Percentiles rank a stretch among this genome's conserved stretches.
phyloP scores from a whole-genome alignment of 1,140 invertebrate species.

The Druon quercuslanigerum region DNA sequence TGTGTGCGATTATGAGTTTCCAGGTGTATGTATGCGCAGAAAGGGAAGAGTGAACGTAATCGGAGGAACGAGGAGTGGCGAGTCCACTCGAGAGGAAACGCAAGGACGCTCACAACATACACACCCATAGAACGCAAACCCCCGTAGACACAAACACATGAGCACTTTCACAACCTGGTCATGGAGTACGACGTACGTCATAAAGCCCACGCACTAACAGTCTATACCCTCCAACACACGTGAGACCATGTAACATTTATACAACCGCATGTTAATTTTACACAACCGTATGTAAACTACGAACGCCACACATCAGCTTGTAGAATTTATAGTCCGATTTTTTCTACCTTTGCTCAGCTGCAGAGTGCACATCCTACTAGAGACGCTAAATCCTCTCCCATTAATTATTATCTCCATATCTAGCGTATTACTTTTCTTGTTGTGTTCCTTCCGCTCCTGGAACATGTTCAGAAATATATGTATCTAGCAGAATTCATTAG shows the following conservation, averaged over 20 bases:
- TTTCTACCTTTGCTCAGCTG: not conserved
- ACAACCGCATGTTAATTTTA: not conserved
- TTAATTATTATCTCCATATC: not conserved
- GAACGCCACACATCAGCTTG: not conserved
- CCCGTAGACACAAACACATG: conserved; percentile 24
- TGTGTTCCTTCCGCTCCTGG: not conserved
- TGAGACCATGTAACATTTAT: conserved; percentile 4
- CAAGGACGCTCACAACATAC: conserved; percentile 50
- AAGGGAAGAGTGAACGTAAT: conserved; percentile 54
- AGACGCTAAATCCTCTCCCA: not conserved
- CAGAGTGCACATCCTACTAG: too few relatives aligned
- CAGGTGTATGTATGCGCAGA: conserved; percentile 17
- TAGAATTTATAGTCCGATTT: not conserved
- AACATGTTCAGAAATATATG: too few relatives aligned
- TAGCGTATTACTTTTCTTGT: not conserved
- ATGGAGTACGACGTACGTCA: not conserved
- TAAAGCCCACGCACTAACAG: conserved; percentile 15
- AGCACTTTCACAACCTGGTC: not conserved
- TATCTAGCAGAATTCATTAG: too few relatives aligned
- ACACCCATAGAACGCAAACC: conserved; percentile 23
- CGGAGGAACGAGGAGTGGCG: conserved; percentile 48
- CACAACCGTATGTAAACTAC: conserved; percentile 12
- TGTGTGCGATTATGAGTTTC: conserved; percentile 32
- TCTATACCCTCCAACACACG: not conserved
- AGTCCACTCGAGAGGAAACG: conserved; percentile 56